phyloP scores from a whole-genome alignment of 2,888 invertebrate genomes.

The Himalopsyche kuldschensis region DNA sequence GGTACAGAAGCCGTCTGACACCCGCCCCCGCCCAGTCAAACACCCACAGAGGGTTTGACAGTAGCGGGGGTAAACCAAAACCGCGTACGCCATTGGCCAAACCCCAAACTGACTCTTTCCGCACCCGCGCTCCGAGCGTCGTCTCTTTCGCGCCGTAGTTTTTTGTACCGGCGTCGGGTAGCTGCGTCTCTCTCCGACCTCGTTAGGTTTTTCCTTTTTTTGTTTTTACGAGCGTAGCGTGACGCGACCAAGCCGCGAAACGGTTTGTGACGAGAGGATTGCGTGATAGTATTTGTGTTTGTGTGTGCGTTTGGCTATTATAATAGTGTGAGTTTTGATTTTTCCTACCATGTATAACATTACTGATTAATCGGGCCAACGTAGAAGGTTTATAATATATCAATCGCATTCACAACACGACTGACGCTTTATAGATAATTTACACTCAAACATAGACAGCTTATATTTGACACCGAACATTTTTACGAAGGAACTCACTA shows the following conservation, averaged over 20 bases:
- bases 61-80: conserved; percentile 36
- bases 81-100: conserved; percentile 40
- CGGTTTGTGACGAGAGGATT: conserved; percentile 32
- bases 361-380: not conserved
- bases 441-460: too few relatives aligned
- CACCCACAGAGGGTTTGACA: conserved; percentile 2
- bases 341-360: not conserved
- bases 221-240: conserved; percentile 38
- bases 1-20: conserved; percentile 14
- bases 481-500: too few relatives aligned
- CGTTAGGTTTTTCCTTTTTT: conserved; percentile 24
- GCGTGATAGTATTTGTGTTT: conserved; percentile 16
- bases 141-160: conserved; percentile 26
- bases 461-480: too few relatives aligned
- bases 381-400: too few relatives aligned
- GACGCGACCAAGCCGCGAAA: conserved; percentile 39
- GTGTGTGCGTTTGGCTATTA: not conserved
- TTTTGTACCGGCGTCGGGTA: conserved; percentile 7
- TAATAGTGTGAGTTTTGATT: not conserved
- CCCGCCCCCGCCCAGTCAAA: conserved; percentile 18
- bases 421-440: too few relatives aligned
- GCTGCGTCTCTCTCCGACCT: conserved; percentile 18
- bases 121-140: conserved; percentile 33
- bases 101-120: conserved; percentile 41
- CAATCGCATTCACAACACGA: too few relatives aligned